Conservation (phyloP, 2,797 vertebrate species). For the Platyrinchus mystaceus region DNA sequence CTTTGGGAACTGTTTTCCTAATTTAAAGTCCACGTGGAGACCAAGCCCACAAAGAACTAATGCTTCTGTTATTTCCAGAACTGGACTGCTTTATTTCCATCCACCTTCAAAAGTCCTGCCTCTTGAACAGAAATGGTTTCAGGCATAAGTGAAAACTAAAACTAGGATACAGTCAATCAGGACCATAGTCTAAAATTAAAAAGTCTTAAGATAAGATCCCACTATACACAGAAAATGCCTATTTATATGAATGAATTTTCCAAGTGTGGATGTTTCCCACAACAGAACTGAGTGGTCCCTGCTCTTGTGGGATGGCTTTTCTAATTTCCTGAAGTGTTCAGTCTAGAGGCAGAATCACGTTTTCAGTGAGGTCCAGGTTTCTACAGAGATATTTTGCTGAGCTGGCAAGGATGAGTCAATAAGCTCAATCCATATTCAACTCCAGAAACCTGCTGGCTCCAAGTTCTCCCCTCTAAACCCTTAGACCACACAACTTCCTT, state of each 20-base stretch:
- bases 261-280: not conserved
- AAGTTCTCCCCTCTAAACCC: conserved; percentile 7
- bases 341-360: not conserved
- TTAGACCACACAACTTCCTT: conserved; percentile 2
- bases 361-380: not conserved
- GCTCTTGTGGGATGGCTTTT: not conserved
- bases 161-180: not conserved
- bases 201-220: not conserved
- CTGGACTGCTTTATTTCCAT: conserved; percentile 22
- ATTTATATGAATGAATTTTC: not conserved
- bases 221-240: not conserved
- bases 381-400: conserved; percentile 20
- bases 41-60: conserved; percentile 21
- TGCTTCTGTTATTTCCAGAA: conserved; percentile 42
- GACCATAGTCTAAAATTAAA: not conserved
- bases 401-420: conserved; percentile 31
- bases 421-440: not conserved
- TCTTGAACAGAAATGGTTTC: not conserved
- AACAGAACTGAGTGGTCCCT: not conserved
- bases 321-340: not conserved
- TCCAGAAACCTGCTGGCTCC: conserved; percentile 19
- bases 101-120: not conserved
- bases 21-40: not conserved
- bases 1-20: conserved; percentile 5
- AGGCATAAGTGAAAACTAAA: not conserved